Evolutionary conservation across 1,140 invertebrate species (phyloP).

Genomic region (Rhyacophila brunnea): DNA sequence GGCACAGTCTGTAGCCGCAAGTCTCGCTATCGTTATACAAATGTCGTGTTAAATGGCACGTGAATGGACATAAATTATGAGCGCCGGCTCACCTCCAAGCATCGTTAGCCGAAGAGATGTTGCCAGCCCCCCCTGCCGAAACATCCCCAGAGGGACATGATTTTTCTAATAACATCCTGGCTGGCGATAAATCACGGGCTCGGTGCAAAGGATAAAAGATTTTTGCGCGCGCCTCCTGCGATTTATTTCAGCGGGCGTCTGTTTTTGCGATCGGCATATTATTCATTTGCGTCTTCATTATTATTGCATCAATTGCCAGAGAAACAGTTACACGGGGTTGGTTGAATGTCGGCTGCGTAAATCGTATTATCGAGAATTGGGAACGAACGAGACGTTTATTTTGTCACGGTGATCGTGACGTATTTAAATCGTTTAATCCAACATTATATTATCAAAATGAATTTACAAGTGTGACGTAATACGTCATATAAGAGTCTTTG

Average conservation of each 20-base stretch:
- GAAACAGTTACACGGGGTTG: too few species aligned
- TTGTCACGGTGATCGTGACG: too few species aligned
- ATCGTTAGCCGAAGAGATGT: not conserved
- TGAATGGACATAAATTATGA: conserved; percentile 29
- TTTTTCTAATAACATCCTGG: conserved; percentile 15
- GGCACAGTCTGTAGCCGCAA: conserved; percentile 3
- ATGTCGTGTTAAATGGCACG: conserved; percentile 32
- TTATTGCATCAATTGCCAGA: too few species aligned
- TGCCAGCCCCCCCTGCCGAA: not conserved
- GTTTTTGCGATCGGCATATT: conserved; percentile 11
- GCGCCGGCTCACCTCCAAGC: conserved; percentile 1
- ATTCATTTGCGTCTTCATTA: conserved; percentile 16
- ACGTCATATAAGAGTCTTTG: too few species aligned
- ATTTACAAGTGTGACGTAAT: too few species aligned
- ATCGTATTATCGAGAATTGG: too few species aligned
- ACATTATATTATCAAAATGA: too few species aligned
- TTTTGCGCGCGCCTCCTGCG: too few species aligned
- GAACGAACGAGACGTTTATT: too few species aligned
- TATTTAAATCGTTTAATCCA: too few species aligned
- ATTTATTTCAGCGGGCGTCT: conserved; percentile 1
- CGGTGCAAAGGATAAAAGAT: too few species aligned
- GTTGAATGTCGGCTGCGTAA: too few species aligned
- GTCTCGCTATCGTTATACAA: conserved; percentile 26
- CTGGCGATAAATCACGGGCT: conserved; percentile 10
- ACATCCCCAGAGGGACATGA: conserved; percentile 5